These are phyloP conservation scores for Tanypteryx hageni DNA, from an alignment of 2,888 invertebrate species.

Conservation along the genomic window DNA sequence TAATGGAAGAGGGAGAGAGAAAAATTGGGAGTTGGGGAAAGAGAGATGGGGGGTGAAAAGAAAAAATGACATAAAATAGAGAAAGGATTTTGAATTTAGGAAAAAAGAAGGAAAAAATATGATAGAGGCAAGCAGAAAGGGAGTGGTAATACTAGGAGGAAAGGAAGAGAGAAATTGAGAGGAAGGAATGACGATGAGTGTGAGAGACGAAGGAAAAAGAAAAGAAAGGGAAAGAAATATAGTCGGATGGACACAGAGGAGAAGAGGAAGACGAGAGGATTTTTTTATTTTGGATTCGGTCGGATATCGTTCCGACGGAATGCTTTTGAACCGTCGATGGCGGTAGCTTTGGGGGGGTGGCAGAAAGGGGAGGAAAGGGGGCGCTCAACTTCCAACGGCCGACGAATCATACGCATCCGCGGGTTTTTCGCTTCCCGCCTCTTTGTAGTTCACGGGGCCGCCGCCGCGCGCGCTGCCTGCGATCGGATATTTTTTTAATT, in stretches of 20 bases:
- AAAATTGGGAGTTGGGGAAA: background rate
- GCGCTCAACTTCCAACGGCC: background rate
- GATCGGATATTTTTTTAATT: background rate
- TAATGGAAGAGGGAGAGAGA: background rate
- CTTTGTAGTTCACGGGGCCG: background rate
- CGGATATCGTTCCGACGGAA: slow-evolving; percentile 17
- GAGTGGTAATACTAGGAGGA: background rate
- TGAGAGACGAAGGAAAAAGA: background rate
- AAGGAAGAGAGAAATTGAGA: background rate
- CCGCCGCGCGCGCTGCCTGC: background rate
- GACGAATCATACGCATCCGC: slow-evolving; percentile 2
- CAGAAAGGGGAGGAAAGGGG: background rate
- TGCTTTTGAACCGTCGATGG: slow-evolving; percentile 14
- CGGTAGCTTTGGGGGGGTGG: slow-evolving; percentile 4
- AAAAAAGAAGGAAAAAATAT: background rate
- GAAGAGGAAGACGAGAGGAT: background rate
- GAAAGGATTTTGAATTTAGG: background rate
- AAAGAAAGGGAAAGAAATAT: background rate
- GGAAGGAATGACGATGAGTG: background rate
- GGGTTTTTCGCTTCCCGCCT: background rate
- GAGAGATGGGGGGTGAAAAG: background rate
- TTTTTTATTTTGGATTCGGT: slow-evolving; percentile 25
- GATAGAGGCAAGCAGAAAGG: background rate
- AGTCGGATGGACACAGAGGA: background rate
- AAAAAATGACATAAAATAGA: background rate